Base-by-base conservation (phyloP, 2,888 invertebrate species). In the Plebejus melissa region DNA sequence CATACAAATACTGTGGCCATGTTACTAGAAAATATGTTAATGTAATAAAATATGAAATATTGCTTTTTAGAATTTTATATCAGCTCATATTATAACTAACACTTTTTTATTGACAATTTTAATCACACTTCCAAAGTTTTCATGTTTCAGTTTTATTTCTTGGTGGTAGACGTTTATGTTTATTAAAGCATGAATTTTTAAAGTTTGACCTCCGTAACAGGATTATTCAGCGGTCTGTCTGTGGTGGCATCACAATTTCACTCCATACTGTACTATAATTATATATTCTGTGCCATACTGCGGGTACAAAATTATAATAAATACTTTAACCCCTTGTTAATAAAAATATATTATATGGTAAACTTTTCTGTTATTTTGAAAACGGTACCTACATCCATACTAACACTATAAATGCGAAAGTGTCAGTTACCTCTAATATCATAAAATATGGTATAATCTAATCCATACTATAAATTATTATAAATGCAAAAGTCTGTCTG, bases 151-250 rank as follows among this genome's bases (percentile, higher is more conserved):
- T 16, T 46, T 22, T 50, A 28, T n/a, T 41, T 41, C 41, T 70
- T 41, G n/a, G 54, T 54, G 28, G 72, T 32, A 41, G 22, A 28
- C 28, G 11, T 46, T 71, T 71, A 46, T 50, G 54, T 16, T 54
- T 54, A 72, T 54, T 72, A 72, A 32, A 54, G 50, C 32, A 32
- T 72, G 32, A 72, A 72, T 72, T 72, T 72, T 72, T 72, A 46
- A 72, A 54, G 13, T 28, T 50, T 50, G 22, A 28, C 46, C 46
- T 28, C 54, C 7, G 41, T 71, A 46, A 71, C 28, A 4, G 46
- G 32, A 46, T 72, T 32, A 28, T 6, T 36, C 32, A 9, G 28
- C 32, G 72, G 28, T 5, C 32, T 32, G 72, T 2, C 54, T 54
- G 65, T 13, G 32, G 65, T 36, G 5, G 4, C 71, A 16, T 54